These are phyloP conservation scores for Linepithema humile DNA, from an alignment of 1,140 invertebrate species.

Conservation along the genomic window DNA sequence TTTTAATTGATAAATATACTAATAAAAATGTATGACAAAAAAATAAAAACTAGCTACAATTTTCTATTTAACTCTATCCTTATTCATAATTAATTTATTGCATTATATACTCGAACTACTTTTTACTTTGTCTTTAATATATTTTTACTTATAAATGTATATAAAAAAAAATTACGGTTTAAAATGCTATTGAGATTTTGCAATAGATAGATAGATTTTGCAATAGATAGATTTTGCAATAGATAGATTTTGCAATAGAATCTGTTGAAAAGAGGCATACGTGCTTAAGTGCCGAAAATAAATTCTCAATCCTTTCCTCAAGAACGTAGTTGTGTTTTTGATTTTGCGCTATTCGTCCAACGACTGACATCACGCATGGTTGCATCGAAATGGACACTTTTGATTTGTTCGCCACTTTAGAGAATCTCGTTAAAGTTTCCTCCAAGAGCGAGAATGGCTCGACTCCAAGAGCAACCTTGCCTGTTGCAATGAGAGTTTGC, in stretches of 20 bases:
- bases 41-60: background rate
- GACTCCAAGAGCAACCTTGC: constrained; percentile 7
- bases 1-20: background rate
- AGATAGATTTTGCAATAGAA: too few species aligned
- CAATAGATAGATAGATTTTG: too few species aligned
- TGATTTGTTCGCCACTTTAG: constrained; percentile 46
- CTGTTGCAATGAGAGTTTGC: constrained; percentile 25
- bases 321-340: constrained; percentile 5
- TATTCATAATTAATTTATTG: background rate
- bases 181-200: background rate
- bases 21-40: background rate
- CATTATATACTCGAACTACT: background rate
- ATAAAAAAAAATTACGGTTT: background rate
- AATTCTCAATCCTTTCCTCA: background rate
- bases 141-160: background rate
- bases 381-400: constrained; percentile 23
- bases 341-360: background rate
- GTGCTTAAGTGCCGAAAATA: background rate
- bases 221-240: too few species aligned
- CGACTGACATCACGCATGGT: constrained; percentile 9
- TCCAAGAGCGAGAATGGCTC: constrained; percentile 35
- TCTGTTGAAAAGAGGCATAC: background rate
- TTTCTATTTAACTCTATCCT: background rate
- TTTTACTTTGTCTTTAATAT: background rate
- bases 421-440: constrained; percentile 53